A percentile compares a stretch with the other conserved stretches of the same genome.
phyloP scores from a whole-genome alignment of 2,888 invertebrate genomes.

The Silvanus unidentatus region DNA sequence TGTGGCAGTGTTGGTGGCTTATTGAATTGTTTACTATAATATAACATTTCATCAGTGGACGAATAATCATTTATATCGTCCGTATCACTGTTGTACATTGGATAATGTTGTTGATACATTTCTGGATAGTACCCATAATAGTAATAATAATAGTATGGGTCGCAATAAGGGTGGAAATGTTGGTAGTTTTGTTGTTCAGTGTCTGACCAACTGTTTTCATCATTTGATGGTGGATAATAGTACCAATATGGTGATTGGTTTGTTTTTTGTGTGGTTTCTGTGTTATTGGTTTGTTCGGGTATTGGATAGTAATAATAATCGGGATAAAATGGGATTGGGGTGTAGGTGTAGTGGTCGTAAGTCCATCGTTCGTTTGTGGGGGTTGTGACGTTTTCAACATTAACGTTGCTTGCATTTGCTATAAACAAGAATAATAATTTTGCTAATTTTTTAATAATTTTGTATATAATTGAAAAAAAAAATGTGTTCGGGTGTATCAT shows the following conservation, averaged over 20 bases:
- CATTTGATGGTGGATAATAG: slow-evolving; percentile 10
- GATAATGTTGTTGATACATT: slow-evolving; percentile 32
- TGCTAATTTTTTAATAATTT: background rate
- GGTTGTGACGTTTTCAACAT: slow-evolving; percentile 30
- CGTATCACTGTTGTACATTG: slow-evolving; percentile 28
- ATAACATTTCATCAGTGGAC: slow-evolving; percentile 40
- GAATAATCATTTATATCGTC: slow-evolving; percentile 44
- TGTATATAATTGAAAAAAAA: background rate
- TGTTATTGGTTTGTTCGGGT: background rate
- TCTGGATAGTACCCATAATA: slow-evolving; percentile 38
- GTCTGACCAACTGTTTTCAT: too few relatives aligned
- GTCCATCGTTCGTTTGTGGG: slow-evolving; percentile 33
- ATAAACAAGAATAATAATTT: slow-evolving; percentile 36
- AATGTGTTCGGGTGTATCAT: too few relatives aligned
- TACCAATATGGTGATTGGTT: slow-evolving; percentile 2
- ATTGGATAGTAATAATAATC: slow-evolving; percentile 16
- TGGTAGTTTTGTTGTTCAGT: slow-evolving; percentile 24
- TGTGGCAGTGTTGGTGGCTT: background rate
- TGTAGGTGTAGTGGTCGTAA: slow-evolving; percentile 22
- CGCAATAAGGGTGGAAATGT: slow-evolving; percentile 40
- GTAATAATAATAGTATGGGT: slow-evolving; percentile 38
- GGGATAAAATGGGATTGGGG: background rate
- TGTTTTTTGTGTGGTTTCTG: background rate
- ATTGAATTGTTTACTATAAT: background rate
- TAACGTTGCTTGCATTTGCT: slow-evolving; percentile 42